A percentile compares a stretch with the other conserved stretches of the same genome.
Conservation (phyloP, 2,113 vertebrate species). For the Boulengeromyrus knoepffleri region DNA sequence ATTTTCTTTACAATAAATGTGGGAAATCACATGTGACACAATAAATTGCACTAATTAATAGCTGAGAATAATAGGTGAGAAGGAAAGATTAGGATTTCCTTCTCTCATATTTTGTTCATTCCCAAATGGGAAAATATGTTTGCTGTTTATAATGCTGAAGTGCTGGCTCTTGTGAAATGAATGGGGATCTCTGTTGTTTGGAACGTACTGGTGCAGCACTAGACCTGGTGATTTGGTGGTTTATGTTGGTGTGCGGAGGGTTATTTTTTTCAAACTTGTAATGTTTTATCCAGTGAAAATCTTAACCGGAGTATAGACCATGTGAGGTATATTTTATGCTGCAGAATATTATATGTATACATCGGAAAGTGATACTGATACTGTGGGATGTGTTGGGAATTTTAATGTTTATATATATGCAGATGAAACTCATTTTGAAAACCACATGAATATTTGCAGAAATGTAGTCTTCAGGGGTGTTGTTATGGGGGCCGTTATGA, state of each 20-base stretch:
- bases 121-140: background rate
- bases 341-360: background rate
- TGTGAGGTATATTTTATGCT: background rate
- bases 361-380: background rate
- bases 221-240: background rate
- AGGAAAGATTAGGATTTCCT: background rate
- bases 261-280: background rate
- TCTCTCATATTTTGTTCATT: background rate
- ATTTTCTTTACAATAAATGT: background rate
- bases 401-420: background rate
- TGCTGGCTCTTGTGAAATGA: background rate
- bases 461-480: slow-evolving; percentile 50
- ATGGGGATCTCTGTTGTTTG: background rate
- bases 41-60: background rate
- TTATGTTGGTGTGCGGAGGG: background rate
- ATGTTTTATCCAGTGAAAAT: background rate
- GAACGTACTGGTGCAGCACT: background rate
- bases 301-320: background rate
- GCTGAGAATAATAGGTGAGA: background rate
- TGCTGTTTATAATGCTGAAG: background rate
- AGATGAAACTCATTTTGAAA: slow-evolving; percentile 52
- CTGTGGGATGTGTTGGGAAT: background rate
- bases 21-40: background rate
- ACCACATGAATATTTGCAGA: slow-evolving; percentile 61
- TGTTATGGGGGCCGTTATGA: slow-evolving; percentile 48